phyloP scores from a whole-genome alignment of 1,140 invertebrate species.

The Mesaphorura yosii region DNA sequence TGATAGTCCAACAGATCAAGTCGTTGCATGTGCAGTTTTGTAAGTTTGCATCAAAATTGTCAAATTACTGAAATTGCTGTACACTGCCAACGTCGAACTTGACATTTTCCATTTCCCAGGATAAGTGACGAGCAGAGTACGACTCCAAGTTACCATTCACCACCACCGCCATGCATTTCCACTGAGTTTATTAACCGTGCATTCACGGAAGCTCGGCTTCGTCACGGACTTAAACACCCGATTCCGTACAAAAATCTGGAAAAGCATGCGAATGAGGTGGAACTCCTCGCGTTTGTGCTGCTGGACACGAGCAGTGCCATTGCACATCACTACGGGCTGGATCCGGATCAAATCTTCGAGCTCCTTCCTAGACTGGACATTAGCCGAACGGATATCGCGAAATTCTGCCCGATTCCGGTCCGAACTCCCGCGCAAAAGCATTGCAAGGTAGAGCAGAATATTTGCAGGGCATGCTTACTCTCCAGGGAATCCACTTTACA shows the following conservation, averaged over 20 bases:
- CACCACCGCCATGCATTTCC: conserved; percentile 21
- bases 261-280: conserved; percentile 21
- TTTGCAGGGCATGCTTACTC: no score
- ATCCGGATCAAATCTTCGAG: conserved; percentile 16
- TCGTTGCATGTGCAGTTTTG: no score
- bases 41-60: no score
- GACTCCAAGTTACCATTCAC: no score
- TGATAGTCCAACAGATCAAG: no score
- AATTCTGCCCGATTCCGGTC: conserved; percentile 24
- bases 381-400: conserved; percentile 18
- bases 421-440: conserved; percentile 3
- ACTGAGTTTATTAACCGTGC: conserved; percentile 17
- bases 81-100: no score
- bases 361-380: conserved; percentile 20
- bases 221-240: conserved; percentile 8
- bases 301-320: conserved; percentile 19
- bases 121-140: no score
- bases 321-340: conserved; percentile 15
- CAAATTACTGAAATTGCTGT: no score
- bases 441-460: conserved; percentile 25
- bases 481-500: no score
- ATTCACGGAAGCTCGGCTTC: conserved; percentile 16
- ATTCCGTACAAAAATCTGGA: conserved; percentile 3
- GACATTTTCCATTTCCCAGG: no score
- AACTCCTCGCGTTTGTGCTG: conserved; percentile 12